Evolutionary conservation across 2,888 invertebrate species (phyloP).

Genomic region (Periphyllus acericola): DNA sequence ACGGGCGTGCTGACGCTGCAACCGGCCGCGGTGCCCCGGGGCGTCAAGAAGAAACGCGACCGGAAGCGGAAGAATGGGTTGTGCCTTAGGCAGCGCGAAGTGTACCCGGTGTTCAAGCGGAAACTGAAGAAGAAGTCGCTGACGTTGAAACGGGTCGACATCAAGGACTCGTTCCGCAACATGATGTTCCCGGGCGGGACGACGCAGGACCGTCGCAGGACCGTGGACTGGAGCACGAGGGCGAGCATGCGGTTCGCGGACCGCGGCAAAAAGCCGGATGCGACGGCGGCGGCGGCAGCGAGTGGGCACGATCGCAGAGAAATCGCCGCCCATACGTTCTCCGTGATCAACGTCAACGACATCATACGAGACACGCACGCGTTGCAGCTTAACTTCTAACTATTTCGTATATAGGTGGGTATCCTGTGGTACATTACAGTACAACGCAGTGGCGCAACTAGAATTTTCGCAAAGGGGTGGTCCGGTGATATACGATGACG

Average conservation of each 20-base stretch:
- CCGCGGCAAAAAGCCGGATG: background rate
- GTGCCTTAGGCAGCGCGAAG: background rate
- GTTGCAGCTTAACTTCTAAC: slow-evolving; percentile 9
- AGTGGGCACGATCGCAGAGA: background rate
- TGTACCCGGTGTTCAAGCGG: background rate
- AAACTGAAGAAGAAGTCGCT: slow-evolving; percentile 36
- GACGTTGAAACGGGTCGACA: slow-evolving; percentile 19
- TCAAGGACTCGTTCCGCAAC: slow-evolving; percentile 35
- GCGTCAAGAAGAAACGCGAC: slow-evolving; percentile 20
- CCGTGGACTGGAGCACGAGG: background rate
- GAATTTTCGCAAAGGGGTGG: no score
- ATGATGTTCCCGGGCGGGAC: background rate
- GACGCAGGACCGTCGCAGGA: background rate
- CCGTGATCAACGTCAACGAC: slow-evolving; percentile 50
- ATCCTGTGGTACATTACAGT: no score
- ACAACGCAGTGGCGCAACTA: no score
- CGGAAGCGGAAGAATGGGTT: slow-evolving; percentile 18
- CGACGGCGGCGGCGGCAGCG: background rate
- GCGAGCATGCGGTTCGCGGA: background rate
- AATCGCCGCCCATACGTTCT: background rate
- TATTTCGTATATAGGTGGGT: no score
- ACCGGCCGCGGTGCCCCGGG: background rate
- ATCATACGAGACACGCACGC: slow-evolving; percentile 49
- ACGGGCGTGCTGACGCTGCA: slow-evolving; percentile 72
- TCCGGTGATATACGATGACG: no score